Evolutionary conservation across 2,888 invertebrate genomes (phyloP).

Genomic region (Apotomis capreana): DNA sequence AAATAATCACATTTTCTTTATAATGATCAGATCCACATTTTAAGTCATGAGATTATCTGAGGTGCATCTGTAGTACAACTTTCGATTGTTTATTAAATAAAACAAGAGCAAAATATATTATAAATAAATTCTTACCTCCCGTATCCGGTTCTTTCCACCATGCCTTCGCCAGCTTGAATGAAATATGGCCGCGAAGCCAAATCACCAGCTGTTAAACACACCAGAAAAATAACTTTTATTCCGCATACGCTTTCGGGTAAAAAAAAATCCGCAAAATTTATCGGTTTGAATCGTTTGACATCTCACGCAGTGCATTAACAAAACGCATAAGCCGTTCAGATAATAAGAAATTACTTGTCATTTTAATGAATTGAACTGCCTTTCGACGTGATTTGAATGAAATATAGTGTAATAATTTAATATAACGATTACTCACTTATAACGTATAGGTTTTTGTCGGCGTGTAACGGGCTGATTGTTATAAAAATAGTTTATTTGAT

Average conservation of each 20-base stretch:
- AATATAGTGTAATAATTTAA: neutral
- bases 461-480: slow-evolving; percentile 43
- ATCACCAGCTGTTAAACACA: slow-evolving; percentile 47
- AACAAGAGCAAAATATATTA: slow-evolving; percentile 19
- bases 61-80: too few species aligned
- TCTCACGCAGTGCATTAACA: slow-evolving; percentile 15
- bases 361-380: neutral
- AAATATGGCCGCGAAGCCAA: slow-evolving; percentile 48
- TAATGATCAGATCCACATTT: too few species aligned
- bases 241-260: neutral
- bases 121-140: slow-evolving; percentile 58
- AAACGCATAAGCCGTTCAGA: slow-evolving; percentile 6
- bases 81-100: slow-evolving; percentile 1
- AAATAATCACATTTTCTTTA: neutral
- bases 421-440: slow-evolving; percentile 44
- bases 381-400: neutral
- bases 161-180: slow-evolving; percentile 57
- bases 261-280: neutral
- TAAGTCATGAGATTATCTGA: too few species aligned
- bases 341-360: slow-evolving; percentile 1
- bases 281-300: slow-evolving; percentile 2
- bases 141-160: slow-evolving; percentile 67
- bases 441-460: slow-evolving; percentile 43
- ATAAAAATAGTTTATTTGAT: slow-evolving; percentile 54
- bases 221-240: slow-evolving; percentile 33